Conservation (phyloP, 1,140 invertebrate species). For the Papilio aristodemus region DNA sequence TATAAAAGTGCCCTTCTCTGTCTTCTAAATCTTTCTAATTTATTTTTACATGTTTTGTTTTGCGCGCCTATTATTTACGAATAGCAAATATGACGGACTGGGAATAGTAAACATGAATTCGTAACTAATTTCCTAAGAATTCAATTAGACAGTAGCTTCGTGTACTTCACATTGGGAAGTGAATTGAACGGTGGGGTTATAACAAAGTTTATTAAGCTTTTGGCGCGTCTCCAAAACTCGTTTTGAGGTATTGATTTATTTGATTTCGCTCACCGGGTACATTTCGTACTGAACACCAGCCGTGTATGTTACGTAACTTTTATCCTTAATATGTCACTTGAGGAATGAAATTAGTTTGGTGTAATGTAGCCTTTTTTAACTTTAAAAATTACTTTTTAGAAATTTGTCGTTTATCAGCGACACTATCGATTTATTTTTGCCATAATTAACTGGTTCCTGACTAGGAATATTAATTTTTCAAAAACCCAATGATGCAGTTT, state of each 20-base stretch:
- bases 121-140: neutral
- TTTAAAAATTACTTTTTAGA: too few relatives aligned
- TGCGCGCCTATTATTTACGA: neutral
- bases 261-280: slow-evolving; percentile 46
- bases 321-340: neutral
- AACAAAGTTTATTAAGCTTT: slow-evolving; percentile 61
- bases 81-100: slow-evolving; percentile 4
- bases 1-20: too few relatives aligned
- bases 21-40: too few relatives aligned
- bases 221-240: slow-evolving; percentile 50
- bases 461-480: too few relatives aligned
- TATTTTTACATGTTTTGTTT: too few relatives aligned
- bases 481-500: too few relatives aligned
- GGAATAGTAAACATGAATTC: neutral
- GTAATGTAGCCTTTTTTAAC: too few relatives aligned
- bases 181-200: slow-evolving; percentile 50
- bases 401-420: too few relatives aligned
- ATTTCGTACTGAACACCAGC: slow-evolving; percentile 35
- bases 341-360: neutral
- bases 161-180: slow-evolving; percentile 29
- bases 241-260: slow-evolving; percentile 57
- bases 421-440: too few relatives aligned
- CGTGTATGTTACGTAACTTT: slow-evolving; percentile 17
- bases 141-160: slow-evolving; percentile 12
- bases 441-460: too few relatives aligned